These are phyloP conservation scores for Limnodromus scolopaceus DNA, from an alignment of 2,797 vertebrate species.

Conservation along the genomic window DNA sequence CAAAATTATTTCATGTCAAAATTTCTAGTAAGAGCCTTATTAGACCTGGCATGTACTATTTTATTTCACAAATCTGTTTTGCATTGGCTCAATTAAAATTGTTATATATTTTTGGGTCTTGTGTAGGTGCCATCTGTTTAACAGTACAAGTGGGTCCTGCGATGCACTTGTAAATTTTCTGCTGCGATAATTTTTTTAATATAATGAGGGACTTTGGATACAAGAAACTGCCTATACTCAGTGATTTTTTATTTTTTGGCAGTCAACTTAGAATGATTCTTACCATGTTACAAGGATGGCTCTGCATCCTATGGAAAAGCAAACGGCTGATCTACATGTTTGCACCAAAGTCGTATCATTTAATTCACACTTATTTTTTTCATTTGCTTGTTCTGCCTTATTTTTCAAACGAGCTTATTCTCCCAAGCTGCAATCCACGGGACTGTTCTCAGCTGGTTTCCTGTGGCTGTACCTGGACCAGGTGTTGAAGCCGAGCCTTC, in stretches of 20 bases:
- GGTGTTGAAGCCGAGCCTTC: accelerated
- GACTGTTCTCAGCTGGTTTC: not conserved
- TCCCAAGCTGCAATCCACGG: not conserved
- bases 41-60: conserved; percentile 60
- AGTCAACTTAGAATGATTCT: not conserved
- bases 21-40: conserved; percentile 35
- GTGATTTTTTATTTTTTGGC: not conserved
- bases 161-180: conserved; percentile 55
- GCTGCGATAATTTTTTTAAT: conserved; percentile 27
- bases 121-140: conserved; percentile 69
- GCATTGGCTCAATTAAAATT: conserved; percentile 70
- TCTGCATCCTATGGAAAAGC: conserved; percentile 7
- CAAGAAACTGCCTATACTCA: not conserved
- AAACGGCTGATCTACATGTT: not conserved
- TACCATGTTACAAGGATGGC: not conserved
- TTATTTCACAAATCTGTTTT: conserved; percentile 70
- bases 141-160: conserved; percentile 50
- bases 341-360: not conserved
- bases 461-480: not conserved
- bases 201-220: conserved; percentile 16
- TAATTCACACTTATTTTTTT: not conserved
- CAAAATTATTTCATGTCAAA: conserved; percentile 22
- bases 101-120: conserved; percentile 64
- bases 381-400: not conserved
- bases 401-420: not conserved